phyloP scores from a whole-genome alignment of 2,888 invertebrate genomes.

The Cerceris ruficornis region DNA sequence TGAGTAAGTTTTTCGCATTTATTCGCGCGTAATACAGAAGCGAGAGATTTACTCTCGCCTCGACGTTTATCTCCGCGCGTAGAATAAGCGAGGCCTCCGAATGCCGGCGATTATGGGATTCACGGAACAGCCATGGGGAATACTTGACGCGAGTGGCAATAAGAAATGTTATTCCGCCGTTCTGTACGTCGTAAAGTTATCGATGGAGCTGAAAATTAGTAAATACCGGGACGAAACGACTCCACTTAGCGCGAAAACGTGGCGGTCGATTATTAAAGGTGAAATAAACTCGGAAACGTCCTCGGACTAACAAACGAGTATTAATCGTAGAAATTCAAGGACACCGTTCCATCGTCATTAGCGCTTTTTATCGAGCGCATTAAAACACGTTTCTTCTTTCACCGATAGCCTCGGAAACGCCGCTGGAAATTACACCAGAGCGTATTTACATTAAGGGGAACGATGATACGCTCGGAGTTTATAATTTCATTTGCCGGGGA shows the following conservation, averaged over 20 bases:
- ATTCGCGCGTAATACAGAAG: too few relatives aligned
- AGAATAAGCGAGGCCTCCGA: too few relatives aligned
- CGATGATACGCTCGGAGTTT: not conserved
- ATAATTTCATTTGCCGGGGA: not conserved
- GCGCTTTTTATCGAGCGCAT: not conserved
- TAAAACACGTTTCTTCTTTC: too few relatives aligned
- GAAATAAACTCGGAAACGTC: not conserved
- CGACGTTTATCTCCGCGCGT: not conserved
- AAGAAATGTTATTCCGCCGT: not conserved
- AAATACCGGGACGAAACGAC: too few relatives aligned
- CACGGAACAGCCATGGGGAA: not conserved
- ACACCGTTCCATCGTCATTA: not conserved
- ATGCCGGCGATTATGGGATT: too few relatives aligned
- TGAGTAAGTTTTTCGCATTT: too few relatives aligned
- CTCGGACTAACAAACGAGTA: not conserved
- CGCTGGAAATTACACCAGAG: not conserved
- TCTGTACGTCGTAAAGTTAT: not conserved
- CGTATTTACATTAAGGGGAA: not conserved
- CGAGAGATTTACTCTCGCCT: too few relatives aligned
- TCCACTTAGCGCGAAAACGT: not conserved
- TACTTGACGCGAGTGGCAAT: slow-evolving; percentile 18
- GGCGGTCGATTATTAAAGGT: not conserved
- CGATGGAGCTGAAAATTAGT: not conserved
- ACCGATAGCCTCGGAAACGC: not conserved
- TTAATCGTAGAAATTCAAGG: not conserved